Conservation (phyloP, 2,888 invertebrate species). For the Caenorhabditis angaria region DNA sequence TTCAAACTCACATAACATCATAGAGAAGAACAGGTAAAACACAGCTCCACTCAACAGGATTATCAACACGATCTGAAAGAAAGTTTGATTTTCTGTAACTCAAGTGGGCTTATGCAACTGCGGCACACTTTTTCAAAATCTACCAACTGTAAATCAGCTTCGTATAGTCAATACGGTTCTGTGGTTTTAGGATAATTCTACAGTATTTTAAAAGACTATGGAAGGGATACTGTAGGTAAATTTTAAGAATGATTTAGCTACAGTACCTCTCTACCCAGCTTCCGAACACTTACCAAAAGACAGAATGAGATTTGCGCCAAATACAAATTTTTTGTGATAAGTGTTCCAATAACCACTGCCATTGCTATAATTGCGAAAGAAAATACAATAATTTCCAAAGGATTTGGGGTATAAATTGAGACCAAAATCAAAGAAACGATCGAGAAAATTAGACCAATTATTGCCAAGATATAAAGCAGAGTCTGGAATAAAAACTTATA, state of each 20-base stretch:
- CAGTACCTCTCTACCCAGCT: not conserved
- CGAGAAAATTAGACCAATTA: slow-evolving; percentile 18
- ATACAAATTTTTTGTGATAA: slow-evolving; percentile 9
- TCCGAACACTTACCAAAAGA: not conserved
- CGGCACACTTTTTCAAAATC: too few relatives aligned
- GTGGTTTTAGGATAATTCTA: too few relatives aligned
- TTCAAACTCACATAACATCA: too few relatives aligned
- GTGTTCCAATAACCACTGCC: slow-evolving; percentile 5
- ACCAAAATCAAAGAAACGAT: slow-evolving; percentile 27
- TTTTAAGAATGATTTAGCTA: too few relatives aligned
- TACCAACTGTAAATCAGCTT: too few relatives aligned
- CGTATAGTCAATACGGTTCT: too few relatives aligned
- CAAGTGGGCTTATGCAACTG: too few relatives aligned
- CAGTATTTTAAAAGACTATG: too few relatives aligned
- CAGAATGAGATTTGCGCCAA: slow-evolving; percentile 16
- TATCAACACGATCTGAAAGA: too few relatives aligned
- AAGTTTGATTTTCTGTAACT: too few relatives aligned
- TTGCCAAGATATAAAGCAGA: slow-evolving; percentile 13
- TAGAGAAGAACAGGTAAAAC: too few relatives aligned
- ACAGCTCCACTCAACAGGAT: too few relatives aligned
- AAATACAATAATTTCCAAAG: slow-evolving; percentile 15
- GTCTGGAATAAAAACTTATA: slow-evolving; percentile 11
- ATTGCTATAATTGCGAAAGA: slow-evolving; percentile 24
- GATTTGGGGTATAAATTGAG: slow-evolving; percentile 20
- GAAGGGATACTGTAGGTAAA: not conserved